Evolutionary conservation across 2,888 invertebrate species (phyloP).

Genomic region (Dimorphilus gyrociliatus): DNA sequence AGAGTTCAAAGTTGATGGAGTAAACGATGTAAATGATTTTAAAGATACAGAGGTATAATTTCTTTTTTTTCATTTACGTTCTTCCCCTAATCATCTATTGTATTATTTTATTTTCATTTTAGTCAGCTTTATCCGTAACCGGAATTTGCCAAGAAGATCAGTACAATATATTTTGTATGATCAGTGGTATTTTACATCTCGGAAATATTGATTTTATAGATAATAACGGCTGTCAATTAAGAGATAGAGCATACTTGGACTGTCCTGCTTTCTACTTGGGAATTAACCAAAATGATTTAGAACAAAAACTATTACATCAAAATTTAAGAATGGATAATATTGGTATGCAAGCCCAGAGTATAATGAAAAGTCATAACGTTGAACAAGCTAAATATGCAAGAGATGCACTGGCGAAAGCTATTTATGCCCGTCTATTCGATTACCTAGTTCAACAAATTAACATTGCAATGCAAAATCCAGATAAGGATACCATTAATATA

Average conservation of each 20-base stretch:
- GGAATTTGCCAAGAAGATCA: constrained; percentile 44
- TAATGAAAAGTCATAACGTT: constrained; percentile 45
- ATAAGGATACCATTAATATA: constrained; percentile 41
- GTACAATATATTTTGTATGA: constrained; percentile 43
- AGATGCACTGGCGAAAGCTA: constrained; percentile 50
- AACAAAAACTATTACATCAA: constrained; percentile 46
- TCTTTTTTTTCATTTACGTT: too few relatives aligned
- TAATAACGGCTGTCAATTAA: too few relatives aligned
- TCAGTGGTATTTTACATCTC: constrained; percentile 48
- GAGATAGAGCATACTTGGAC: constrained; percentile 47
- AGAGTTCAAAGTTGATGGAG: constrained; percentile 48
- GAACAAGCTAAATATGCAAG: constrained; percentile 49
- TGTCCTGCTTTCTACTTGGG: constrained; percentile 49
- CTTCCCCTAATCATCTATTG: too few relatives aligned
- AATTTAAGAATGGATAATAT: constrained; percentile 49
- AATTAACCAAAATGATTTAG: constrained; percentile 43
- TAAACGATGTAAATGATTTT: constrained; percentile 49
- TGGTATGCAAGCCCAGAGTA: constrained; percentile 48
- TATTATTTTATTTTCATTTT: too few relatives aligned
- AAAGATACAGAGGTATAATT: constrained; percentile 44
- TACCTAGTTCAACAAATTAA: constrained; percentile 47
- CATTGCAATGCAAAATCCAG: constrained; percentile 45
- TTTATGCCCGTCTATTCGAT: constrained; percentile 50
- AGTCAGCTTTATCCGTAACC: constrained; percentile 48
- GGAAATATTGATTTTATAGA: constrained; percentile 48